Evolutionary conservation across 2,113 vertebrate genomes (phyloP).

Genomic region (Zosterops hypoxanthus): DNA sequence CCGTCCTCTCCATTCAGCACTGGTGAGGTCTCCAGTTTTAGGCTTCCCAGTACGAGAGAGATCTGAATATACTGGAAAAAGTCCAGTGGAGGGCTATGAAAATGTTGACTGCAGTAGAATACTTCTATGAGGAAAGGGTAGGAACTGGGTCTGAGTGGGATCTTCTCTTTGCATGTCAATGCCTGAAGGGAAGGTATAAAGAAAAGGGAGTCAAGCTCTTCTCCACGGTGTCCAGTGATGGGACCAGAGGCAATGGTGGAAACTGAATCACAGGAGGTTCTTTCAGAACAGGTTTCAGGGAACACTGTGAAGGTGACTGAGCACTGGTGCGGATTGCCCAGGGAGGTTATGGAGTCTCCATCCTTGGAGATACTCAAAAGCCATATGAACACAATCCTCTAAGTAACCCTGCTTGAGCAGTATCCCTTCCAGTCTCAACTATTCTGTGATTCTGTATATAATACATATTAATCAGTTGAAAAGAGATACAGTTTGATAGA

Average conservation of each 20-base stretch:
- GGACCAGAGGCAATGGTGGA: not conserved
- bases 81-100: not conserved
- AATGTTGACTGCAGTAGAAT: not conserved
- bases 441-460: not conserved
- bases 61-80: not conserved
- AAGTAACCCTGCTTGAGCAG: not conserved
- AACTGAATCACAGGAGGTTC: not conserved
- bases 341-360: rapidly evolving
- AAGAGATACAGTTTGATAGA: not conserved
- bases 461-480: not conserved
- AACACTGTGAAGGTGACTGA: rapidly evolving
- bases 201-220: not conserved
- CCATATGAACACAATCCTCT: not conserved
- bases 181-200: not conserved
- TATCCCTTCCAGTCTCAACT: not conserved
- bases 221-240: not conserved
- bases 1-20: not conserved
- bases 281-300: not conserved
- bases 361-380: not conserved
- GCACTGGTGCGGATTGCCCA: not conserved
- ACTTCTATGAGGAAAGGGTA: not conserved
- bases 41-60: not conserved
- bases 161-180: not conserved
- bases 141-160: not conserved
- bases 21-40: not conserved